Base-by-base conservation (phyloP, 2,888 invertebrate species). In the Zootermopsis nevadensis region DNA sequence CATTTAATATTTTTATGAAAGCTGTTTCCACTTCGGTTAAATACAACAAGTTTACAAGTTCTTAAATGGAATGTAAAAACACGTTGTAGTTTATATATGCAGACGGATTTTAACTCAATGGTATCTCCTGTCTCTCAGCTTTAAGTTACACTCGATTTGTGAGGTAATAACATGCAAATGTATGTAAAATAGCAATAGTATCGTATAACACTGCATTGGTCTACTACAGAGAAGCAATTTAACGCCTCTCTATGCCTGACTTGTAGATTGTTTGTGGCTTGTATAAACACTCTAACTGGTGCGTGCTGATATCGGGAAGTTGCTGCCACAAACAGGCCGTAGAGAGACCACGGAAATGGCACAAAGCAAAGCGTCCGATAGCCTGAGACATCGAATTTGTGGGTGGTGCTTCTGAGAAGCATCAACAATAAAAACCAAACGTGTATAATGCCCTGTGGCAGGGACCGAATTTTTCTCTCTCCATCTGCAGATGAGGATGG, bases 161-260 rank as follows among this genome's bases (percentile, higher is more conserved):
- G 81, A 84, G 80, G 81, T 85, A 85, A 85, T 85, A 84, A 83
- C 85, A 85, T 85, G 85, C 84, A 84, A 85, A 85, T 85, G 84
- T 83, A 85, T 85, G 84, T 82, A 82, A 83, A 85, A 84, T 33
- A 82, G 69, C 79, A 60, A 27, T 19, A 77, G 77, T 72, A 67
- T 82, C 77, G 82, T 66, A 82, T 82, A 27, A 27, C 60, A 27
- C n/a, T 60, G 60, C 60, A 55, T n/a, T 31, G 66, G 35, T 48
- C 31, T 31, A 53, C 81, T 55, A 66, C 83, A 77, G 31, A 55
- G 38, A 33, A 42, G 69, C 79, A 82, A 82, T 82, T 82, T 82
- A 82, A 79, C 77, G 82, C 66, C 82, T 67, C 67, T 79, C 67
- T 60, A 66, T 66, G 79, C n/a, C 72, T 80, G 66, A 72, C 77